phyloP scores from a whole-genome alignment of 1,140 invertebrate genomes.

The Drosophila yakuba region DNA sequence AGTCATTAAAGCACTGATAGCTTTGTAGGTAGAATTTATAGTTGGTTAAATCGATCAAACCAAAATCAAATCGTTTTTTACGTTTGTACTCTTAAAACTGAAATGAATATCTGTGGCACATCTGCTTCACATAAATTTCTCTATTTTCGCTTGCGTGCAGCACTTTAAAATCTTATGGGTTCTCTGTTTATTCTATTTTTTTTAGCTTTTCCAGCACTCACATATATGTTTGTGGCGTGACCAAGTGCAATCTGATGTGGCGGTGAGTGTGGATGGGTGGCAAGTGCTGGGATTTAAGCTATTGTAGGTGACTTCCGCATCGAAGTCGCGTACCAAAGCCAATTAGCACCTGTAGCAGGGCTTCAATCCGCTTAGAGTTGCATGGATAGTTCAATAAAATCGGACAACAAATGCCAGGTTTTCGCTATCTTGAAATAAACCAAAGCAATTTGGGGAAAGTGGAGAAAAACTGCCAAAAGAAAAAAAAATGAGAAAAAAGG shows the following conservation, averaged over 20 bases:
- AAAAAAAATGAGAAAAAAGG: not conserved
- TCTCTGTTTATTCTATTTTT: not conserved
- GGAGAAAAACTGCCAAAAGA: not conserved
- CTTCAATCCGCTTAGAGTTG: constrained; percentile 39
- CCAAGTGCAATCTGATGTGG: constrained; percentile 49
- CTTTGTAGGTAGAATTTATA: too few species aligned
- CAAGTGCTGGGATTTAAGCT: constrained; percentile 43
- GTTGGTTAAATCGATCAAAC: too few species aligned
- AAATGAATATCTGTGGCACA: too few species aligned
- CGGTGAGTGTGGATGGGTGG: constrained; percentile 22
- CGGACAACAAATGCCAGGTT: not conserved
- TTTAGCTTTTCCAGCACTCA: constrained; percentile 5
- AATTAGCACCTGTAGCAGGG: constrained; percentile 46
- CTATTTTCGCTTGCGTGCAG: constrained; percentile 1
- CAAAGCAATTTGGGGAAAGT: constrained; percentile 28
- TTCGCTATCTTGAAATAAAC: constrained; percentile 17
- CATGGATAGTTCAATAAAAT: constrained; percentile 20
- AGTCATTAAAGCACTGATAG: too few species aligned
- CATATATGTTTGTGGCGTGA: constrained; percentile 48
- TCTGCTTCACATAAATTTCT: not conserved
- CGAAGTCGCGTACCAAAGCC: constrained; percentile 41
- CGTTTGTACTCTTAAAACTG: too few species aligned
- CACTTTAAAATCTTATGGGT: constrained; percentile 34
- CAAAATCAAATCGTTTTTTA: too few species aligned
- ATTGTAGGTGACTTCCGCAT: constrained; percentile 47